A percentile compares a stretch with the other conserved stretches of the same genome.
Conservation (phyloP, 2,888 invertebrate species). For the Tetragonisca angustula region DNA sequence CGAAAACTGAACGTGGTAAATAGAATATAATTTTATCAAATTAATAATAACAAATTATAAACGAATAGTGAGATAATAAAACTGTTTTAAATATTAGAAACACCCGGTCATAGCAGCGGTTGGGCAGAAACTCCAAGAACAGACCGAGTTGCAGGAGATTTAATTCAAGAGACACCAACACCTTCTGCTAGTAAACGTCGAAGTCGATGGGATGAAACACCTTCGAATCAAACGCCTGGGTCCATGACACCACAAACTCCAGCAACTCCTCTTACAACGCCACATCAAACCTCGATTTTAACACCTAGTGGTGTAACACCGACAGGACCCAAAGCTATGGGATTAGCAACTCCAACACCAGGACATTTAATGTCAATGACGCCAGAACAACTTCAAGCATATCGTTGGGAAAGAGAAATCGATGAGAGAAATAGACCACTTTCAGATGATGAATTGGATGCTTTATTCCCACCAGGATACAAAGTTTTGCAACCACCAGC, state of each 20-base stretch:
- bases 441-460: conserved; percentile 98
- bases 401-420: conserved; percentile 99
- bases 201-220: conserved; percentile 99
- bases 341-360: conserved; percentile 98
- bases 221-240: conserved; percentile 89
- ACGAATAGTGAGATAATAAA: neutral
- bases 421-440: conserved; percentile 98
- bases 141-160: conserved; percentile 92
- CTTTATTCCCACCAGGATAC: conserved; percentile 99
- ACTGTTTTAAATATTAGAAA: conserved; percentile 87
- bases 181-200: conserved; percentile 97
- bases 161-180: conserved; percentile 96
- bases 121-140: conserved; percentile 99
- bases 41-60: neutral
- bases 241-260: conserved; percentile 91
- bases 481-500: conserved; percentile 98
- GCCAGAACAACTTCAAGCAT: conserved; percentile 99
- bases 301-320: conserved; percentile 89
- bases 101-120: conserved; percentile 97
- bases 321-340: conserved; percentile 98
- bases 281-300: conserved; percentile 89
- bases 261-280: conserved; percentile 90
- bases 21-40: conserved; percentile 5
- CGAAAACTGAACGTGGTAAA: conserved; percentile 95
- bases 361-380: conserved; percentile 99